Evolutionary conservation across 2,888 invertebrate genomes (phyloP), one percentile per base, ranked within the genome.

Genomic region (Diloba caeruleocephala): DNA sequence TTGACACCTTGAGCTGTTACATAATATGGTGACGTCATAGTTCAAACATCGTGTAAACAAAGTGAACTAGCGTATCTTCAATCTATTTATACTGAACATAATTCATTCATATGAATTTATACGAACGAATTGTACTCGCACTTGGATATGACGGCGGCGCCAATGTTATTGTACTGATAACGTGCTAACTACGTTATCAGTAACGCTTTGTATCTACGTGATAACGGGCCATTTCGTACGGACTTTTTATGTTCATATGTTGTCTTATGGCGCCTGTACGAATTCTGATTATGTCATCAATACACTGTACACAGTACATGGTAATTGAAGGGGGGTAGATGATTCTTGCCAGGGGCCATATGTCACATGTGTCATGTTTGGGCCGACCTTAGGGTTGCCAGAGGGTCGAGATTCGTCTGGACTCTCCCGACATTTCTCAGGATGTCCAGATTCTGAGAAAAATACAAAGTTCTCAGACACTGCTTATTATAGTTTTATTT

Each of bases 161-260:
- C 68, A 67, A 55, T 64, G 67, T 64, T 67, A 60, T 63, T 67
- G 67, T 61, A 32, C 34, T 23, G 67, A 67, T 61, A 61, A 45
- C 23, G 14, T 21, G 28, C 48, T 63, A 26, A 57, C 58, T 43
- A 49, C 38, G 34, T 12, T 59, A 62, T 59, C 60, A 57, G 39
- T 37, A 44, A 46, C 54, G 48, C 39, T 37, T 48, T 51, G 58
- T 65, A 60, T 70, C 56, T 50, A 13, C 21, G 41, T 26, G 71
- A 71, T 68, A 66, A 48, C 21, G 31, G 21, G n/a, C n/a, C 21
- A 7, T 15, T 21, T 21, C 26, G 29, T 33, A 21, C 14, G 49
- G 39, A 14, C 10, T 17, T 46, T n/a, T 32, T 49, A 28, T 37
- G 17, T 32, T 36, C 12, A n/a, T 14, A 34, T 10, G 17, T 10